Percentiles rank a stretch among this genome's conserved stretches.
phyloP scores from a whole-genome alignment of 2,888 invertebrate genomes.

The Phania funesta region DNA sequence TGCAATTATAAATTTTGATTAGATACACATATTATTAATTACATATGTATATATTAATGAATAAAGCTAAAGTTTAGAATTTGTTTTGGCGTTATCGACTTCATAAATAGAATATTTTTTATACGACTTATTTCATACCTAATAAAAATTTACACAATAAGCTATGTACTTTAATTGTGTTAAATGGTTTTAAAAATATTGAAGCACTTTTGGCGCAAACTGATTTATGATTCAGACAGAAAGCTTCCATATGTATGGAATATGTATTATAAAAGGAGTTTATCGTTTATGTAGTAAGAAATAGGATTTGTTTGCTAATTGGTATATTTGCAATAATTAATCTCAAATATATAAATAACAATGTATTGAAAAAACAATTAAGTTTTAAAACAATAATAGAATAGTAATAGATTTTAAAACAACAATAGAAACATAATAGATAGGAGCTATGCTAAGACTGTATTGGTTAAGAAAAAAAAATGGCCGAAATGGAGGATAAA shows the following conservation, averaged over 20 bases:
- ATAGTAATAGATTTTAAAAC: constrained; percentile 6
- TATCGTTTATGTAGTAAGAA: background rate
- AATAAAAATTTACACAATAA: background rate
- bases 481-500: too few species aligned
- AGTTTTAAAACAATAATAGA: constrained; percentile 31
- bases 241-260: background rate
- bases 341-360: constrained; percentile 16
- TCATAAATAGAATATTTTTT: too few species aligned
- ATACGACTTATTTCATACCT: too few species aligned
- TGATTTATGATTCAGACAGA: constrained; percentile 25
- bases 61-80: too few species aligned
- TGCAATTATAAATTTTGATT: too few species aligned
- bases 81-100: too few species aligned
- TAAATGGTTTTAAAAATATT: constrained; percentile 11
- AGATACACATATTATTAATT: too few species aligned
- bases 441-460: background rate
- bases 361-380: constrained; percentile 54
- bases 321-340: constrained; percentile 5
- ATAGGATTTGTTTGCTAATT: constrained; percentile 17
- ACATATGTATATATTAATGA: too few species aligned
- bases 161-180: too few species aligned
- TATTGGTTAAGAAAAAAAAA: background rate
- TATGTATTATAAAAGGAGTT: background rate
- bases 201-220: background rate
- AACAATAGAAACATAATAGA: constrained; percentile 4